Base-by-base conservation (phyloP, 2,888 invertebrate genomes). In the Troides aeacus region DNA sequence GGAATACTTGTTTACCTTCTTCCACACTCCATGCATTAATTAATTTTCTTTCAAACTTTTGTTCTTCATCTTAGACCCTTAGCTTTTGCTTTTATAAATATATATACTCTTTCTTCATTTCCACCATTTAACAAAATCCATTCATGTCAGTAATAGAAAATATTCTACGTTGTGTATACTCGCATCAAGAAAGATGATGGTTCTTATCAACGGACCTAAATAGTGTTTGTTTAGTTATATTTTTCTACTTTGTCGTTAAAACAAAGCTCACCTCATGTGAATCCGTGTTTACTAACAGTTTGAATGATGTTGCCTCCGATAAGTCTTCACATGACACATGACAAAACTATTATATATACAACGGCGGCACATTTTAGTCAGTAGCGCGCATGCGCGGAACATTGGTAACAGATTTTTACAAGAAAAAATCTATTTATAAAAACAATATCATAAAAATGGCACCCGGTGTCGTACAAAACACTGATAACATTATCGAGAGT, bases 261-360 rank as follows among this genome's bases (percentile, higher is more conserved):
- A 24, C 58, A 42, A 64, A 56, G 59, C 17, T 36, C 10, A 68
- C 10, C 62, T 69, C 70, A 66, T 64, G 66, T 66, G 66, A 78
- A 78, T 74, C 74, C 76, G 76, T 78, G 76, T 81, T 77, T 76
- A 79, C 78, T 81, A 81, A 82, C 77, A 84, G 71, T 73, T 24
- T 73, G 73, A 77, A 80, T 77, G 78, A 73, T 76, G 75, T 74
- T 73, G 71, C 68, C 72, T 71, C 58, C 64, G 62, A 65, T 72
- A 72, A 70, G 74, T 70, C 74, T 74, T 77, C 74, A 74, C 74
- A 80, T 80, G 86, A 88, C 74, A 74, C 74, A 80, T 80, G 86
- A 88, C 87, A 88, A 87, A 84, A 82, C 76, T 82, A 78, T 85
- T 89, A 90, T 90, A 90, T 83, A 90, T 87, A 87, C 87, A 77